Evolutionary conservation across 2,797 vertebrate genomes (phyloP).

Genomic region (Setipinna tenuifilis): DNA sequence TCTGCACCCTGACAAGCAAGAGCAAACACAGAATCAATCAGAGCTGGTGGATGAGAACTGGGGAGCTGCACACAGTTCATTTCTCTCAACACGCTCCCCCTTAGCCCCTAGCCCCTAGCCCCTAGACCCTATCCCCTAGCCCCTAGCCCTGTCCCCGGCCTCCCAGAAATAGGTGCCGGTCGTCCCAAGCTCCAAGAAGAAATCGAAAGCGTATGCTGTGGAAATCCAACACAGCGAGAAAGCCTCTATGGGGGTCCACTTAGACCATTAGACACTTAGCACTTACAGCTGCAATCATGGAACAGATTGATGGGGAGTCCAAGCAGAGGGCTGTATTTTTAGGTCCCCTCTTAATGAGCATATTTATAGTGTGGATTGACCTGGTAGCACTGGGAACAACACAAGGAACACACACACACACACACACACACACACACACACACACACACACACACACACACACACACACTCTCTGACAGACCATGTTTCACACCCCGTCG

Average conservation of each 20-base stretch:
- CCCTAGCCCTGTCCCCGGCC: constrained; percentile 51
- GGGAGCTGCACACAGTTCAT: constrained; percentile 48
- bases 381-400: constrained; percentile 33
- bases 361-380: constrained; percentile 52
- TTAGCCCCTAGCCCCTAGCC: no score
- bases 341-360: constrained; percentile 50
- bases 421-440: no score
- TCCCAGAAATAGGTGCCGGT: constrained; percentile 46
- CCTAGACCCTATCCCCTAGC: no score
- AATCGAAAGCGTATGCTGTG: constrained; percentile 50
- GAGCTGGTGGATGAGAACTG: constrained; percentile 68
- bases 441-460: neutral
- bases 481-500: constrained; percentile 36
- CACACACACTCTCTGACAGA: constrained; percentile 39
- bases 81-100: constrained; percentile 17
- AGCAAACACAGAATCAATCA: constrained; percentile 75
- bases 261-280: constrained; percentile 50
- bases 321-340: constrained; percentile 48
- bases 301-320: constrained; percentile 48
- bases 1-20: constrained; percentile 65
- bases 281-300: constrained; percentile 48
- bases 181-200: constrained; percentile 34
- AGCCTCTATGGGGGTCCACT: constrained; percentile 44
- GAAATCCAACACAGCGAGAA: constrained; percentile 21
- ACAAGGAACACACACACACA: neutral